Conservation (phyloP, 2,113 vertebrate species). For the Crotalus helleri region DNA sequence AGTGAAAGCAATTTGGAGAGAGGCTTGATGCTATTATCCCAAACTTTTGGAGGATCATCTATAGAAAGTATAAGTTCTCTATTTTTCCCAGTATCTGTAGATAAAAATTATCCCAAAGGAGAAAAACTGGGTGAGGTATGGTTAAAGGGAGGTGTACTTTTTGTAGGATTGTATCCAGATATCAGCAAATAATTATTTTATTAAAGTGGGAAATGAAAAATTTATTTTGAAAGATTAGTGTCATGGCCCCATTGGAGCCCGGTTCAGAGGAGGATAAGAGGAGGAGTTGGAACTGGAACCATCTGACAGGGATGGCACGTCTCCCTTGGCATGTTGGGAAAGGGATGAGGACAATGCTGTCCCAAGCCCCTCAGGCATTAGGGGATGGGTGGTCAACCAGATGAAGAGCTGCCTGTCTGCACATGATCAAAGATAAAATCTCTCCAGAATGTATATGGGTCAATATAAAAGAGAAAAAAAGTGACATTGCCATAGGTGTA, state of each 20-base stretch:
- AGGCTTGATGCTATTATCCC: constrained; percentile 26
- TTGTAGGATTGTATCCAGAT: constrained; percentile 49
- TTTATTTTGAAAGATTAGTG: constrained; percentile 14
- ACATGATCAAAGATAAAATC: no score
- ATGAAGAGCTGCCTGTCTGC: neutral
- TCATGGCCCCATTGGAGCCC: neutral
- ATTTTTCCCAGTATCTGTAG: neutral
- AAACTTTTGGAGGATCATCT: neutral
- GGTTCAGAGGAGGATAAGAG: neutral
- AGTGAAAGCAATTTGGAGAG: neutral
- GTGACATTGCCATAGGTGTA: no score
- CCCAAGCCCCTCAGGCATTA: neutral
- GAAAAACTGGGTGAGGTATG: neutral
- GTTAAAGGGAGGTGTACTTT: constrained; percentile 15
- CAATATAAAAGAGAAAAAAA: no score
- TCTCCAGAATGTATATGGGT: no score
- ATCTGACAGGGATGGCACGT: fast-evolving
- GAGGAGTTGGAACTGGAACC: neutral
- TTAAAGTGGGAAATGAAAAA: neutral
- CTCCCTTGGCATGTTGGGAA: neutral
- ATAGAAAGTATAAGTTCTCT: neutral
- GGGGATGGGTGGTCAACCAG: neutral
- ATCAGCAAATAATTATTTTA: constrained; percentile 48
- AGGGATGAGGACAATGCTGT: neutral
- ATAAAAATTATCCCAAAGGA: neutral